Percentiles rank a stretch among this genome's conserved stretches.
Conservation (phyloP, 2,888 invertebrate species). For the Anoplius nigerrimus region DNA sequence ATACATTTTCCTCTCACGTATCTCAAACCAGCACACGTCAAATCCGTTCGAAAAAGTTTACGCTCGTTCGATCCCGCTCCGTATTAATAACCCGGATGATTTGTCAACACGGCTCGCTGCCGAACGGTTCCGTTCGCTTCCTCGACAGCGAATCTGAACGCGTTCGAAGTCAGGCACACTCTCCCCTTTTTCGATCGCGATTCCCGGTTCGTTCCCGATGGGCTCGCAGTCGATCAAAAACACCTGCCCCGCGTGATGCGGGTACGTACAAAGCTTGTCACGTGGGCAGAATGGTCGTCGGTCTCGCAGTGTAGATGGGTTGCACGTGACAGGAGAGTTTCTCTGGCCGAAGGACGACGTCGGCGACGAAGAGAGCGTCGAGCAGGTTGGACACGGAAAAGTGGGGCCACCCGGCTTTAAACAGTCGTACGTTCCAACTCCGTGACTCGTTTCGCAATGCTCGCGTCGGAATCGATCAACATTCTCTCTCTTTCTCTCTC, state of each 20-base stretch:
- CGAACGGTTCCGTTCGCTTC: no score
- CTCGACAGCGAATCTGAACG: no score
- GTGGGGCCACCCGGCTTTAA: conserved; percentile 51
- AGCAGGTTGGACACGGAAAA: conserved; percentile 27
- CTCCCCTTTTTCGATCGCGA: not conserved
- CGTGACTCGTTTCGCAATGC: conserved; percentile 38
- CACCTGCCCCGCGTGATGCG: conserved; percentile 53
- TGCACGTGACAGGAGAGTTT: conserved; percentile 53
- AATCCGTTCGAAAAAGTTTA: no score
- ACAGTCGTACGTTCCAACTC: conserved; percentile 40
- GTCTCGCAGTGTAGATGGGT: conserved; percentile 33
- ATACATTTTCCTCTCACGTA: no score
- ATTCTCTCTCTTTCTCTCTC: no score
- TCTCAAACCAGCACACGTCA: no score
- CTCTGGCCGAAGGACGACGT: not conserved
- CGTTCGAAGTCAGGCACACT: no score
- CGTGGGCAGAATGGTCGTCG: conserved; percentile 50
- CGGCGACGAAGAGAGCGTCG: not conserved
- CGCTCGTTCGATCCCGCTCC: no score
- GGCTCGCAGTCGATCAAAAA: conserved; percentile 35
- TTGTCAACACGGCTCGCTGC: no score
- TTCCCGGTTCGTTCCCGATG: conserved; percentile 25
- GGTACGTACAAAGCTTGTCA: conserved; percentile 54
- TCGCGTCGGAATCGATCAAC: not conserved
- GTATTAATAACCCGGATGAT: no score